Evolutionary conservation across 2,113 vertebrate genomes (phyloP).

Genomic region (Phodopus roborovskii): DNA sequence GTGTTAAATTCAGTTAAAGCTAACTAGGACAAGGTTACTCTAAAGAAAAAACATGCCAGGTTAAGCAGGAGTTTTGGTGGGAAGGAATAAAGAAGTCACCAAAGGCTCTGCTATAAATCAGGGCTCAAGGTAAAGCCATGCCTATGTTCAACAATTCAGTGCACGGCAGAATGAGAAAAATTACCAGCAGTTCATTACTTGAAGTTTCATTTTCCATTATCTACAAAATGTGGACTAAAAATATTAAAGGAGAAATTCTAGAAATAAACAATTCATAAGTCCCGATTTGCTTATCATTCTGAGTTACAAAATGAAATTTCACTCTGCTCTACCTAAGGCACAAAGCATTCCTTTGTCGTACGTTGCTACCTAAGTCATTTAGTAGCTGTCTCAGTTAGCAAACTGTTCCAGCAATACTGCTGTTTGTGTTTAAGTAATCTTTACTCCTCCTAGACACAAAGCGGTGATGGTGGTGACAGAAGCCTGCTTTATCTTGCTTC

Average conservation of each 20-base stretch:
- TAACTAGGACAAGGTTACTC: neutral
- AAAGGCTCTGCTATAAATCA: constrained; percentile 15
- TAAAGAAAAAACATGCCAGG: neutral
- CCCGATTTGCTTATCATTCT: neutral
- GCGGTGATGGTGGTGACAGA: neutral
- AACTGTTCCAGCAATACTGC: neutral
- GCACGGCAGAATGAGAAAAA: neutral
- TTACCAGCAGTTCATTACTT: neutral
- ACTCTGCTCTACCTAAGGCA: neutral
- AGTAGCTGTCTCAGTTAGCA: neutral
- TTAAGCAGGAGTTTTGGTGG: constrained; percentile 10
- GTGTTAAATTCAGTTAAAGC: neutral
- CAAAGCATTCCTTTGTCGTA: neutral
- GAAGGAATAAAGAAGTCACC: neutral
- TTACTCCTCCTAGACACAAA: neutral
- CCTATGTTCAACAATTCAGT: neutral
- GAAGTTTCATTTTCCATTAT: neutral
- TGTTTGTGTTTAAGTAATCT: neutral
- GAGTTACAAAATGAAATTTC: neutral
- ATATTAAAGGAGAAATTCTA: neutral
- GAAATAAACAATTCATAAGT: neutral
- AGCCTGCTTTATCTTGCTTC: neutral
- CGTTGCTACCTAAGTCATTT: neutral
- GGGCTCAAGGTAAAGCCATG: neutral
- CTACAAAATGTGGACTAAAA: neutral